Evolutionary conservation across 2,888 invertebrate genomes (phyloP).

Genomic region (Resseliella maxima): DNA sequence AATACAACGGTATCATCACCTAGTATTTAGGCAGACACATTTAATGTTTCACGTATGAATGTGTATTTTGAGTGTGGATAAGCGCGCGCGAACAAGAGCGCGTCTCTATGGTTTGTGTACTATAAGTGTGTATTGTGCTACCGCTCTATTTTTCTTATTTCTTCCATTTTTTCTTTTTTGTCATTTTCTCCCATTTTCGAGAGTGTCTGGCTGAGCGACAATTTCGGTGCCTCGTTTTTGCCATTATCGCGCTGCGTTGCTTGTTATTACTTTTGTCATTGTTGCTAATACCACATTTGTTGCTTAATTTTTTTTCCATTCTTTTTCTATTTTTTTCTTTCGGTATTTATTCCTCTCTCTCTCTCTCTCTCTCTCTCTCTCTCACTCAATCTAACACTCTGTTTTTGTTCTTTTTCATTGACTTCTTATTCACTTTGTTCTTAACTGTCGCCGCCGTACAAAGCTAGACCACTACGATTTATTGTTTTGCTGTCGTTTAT

Average conservation of each 20-base stretch:
- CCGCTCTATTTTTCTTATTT: background rate
- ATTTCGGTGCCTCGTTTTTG: constrained; percentile 46
- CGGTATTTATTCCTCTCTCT: background rate
- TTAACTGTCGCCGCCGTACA: constrained; percentile 29
- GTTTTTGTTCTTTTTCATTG: background rate
- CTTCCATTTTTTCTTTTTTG: background rate
- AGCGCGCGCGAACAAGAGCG: too few relatives aligned
- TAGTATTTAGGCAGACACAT: constrained; percentile 34
- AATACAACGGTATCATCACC: constrained; percentile 53
- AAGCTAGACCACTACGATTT: constrained; percentile 31
- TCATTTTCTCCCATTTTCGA: background rate
- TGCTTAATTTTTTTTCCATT: constrained; percentile 1
- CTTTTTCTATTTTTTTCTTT: too few relatives aligned
- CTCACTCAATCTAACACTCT: too few relatives aligned
- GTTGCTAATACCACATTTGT: constrained; percentile 46
- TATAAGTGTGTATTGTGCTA: too few relatives aligned
- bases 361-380: background rate
- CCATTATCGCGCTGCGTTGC: constrained; percentile 46
- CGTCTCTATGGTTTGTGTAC: too few relatives aligned
- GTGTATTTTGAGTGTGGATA: too few relatives aligned
- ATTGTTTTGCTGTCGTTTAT: constrained; percentile 20
- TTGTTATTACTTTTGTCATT: constrained; percentile 42
- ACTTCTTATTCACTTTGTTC: constrained; percentile 26
- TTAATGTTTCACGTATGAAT: constrained; percentile 4
- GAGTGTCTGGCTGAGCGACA: constrained; percentile 19